Evolutionary conservation across 2,113 vertebrate species (phyloP), one percentile per base, ranked within the genome.

Genomic region (Propithecus coquereli): DNA sequence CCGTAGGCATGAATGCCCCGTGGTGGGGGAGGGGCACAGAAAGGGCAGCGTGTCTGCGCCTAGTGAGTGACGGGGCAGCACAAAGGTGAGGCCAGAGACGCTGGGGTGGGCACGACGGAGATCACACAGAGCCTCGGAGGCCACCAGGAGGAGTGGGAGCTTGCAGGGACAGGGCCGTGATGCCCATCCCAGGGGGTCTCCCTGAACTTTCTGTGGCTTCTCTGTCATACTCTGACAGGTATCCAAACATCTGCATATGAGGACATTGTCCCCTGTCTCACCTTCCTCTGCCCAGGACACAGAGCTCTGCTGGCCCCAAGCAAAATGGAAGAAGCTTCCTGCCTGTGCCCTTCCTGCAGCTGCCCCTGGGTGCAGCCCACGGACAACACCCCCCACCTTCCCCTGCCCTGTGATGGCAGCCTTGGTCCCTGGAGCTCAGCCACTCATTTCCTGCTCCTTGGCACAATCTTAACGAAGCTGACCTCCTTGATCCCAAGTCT

Each of bases 361-460:
- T 2, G 2, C 14, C 8, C 43, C 23, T 2, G 45, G 59, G 47
- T 5, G 17, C 40, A 45, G 66, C 2, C 3, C 5, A 0, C 0
- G 12, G 37, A 7, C 34, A 50, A 40, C 14, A 9, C 34, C 27
- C 54, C 8, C 2, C 63, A 43, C 59, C 32, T 61, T 20, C 7
- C 9, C 45, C 7, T 10, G 40, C 37, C 27, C 54, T 47, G 45
- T 13, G 59, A 27, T 43, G 50, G 8, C 4, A 70, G 18, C 68
- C 20, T 34, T 50, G 10, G 12, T 16, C 50, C 18, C 63, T 6
- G 18, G 66, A 68, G 34, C 23, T 32, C 37, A 23, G 52, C 25
- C 18, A 30, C 30, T 80, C 57, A 30, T 18, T 63, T 74, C 83
- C 70, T 85, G n/a, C 34, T 76, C 50, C 23, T 54, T 23, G 40